A percentile compares a stretch with the other conserved stretches of the same genome.
Conservation (phyloP, 2,888 invertebrate genomes). For the Drosophila macrospina region DNA sequence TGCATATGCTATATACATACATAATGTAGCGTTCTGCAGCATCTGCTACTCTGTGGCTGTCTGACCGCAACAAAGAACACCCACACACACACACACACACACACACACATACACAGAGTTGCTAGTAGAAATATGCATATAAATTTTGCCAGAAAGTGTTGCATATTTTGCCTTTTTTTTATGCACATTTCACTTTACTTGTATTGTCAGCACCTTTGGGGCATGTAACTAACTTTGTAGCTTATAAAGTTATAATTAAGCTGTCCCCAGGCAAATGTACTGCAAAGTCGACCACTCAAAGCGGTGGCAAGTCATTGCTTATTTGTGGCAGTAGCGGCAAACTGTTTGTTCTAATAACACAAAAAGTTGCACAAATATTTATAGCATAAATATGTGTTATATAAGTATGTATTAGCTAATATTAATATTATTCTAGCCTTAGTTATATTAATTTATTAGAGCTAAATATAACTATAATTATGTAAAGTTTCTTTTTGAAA, state of each 20-base stretch:
- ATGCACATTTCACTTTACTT: constrained; percentile 38
- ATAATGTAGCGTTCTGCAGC: constrained; percentile 44
- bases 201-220: constrained; percentile 59
- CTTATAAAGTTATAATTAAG: constrained; percentile 67
- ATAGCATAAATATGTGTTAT: too few species aligned
- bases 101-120: constrained; percentile 26
- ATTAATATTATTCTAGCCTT: too few species aligned
- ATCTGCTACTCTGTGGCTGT: constrained; percentile 49
- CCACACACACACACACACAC: constrained; percentile 21
- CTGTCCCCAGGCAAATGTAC: constrained; percentile 31
- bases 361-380: too few species aligned
- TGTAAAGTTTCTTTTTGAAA: too few species aligned
- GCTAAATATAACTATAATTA: too few species aligned
- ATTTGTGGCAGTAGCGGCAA: not conserved
- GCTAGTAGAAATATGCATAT: constrained; percentile 28
- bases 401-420: too few species aligned
- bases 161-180: constrained; percentile 66
- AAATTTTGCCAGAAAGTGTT: constrained; percentile 47
- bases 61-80: constrained; percentile 60
- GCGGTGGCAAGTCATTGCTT: not conserved
- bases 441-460: too few species aligned
- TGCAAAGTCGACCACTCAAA: constrained; percentile 8
- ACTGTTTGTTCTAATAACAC: not conserved
- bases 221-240: constrained; percentile 59
- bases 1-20: constrained; percentile 43